Evolutionary conservation across 2,113 vertebrate genomes (phyloP), one percentile per base, ranked within the genome.

Genomic region (Craseonycteris thonglongyai): DNA sequence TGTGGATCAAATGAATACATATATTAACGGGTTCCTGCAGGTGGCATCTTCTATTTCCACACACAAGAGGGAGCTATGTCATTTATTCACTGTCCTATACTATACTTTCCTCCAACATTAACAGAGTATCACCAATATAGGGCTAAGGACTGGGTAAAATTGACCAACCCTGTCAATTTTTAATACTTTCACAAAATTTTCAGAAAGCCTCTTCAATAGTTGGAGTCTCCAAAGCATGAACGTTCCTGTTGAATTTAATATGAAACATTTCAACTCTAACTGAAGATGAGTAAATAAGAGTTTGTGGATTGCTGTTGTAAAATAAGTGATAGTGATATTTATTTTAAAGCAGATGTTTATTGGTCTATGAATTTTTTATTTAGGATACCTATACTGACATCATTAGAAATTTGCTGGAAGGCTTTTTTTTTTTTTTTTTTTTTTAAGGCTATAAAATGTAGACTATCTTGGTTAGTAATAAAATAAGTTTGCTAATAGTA

Each of bases 61-160:
- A 87, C 96, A 88, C 92, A 89, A 93, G 97, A 71, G 95, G 92
- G 95, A 63, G 96, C 96, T 87, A 13, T 93, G 38, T 49, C n/a
- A n/a, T n/a, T 61, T 21, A 28, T 24, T 91, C 72, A 18, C 18
- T 49, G n/a, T 12, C 59, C 14, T 35, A 18, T 14, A 2, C 28
- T 19, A 16, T 10, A 33, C 10, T 69, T 24, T 58, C 18, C 59
- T 18, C 66, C 78, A 65, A n/a, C 24, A 21, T 49, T 51, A 80
- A 26, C 7, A 11, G 26, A 88, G 21, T 35, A 3, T 68, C 68
- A 33, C n/a, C 51, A 28, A 45, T 2, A n/a, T 0, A 49, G 54
- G 38, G 28, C 54, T 78, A 61, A 94, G 61, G 40, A 47, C 13
- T 54, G 35, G 15, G 6, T 28, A 63, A 65, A 58, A 40, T 71